Conservation (phyloP, 2,113 vertebrate species). For the Equus przewalskii region DNA sequence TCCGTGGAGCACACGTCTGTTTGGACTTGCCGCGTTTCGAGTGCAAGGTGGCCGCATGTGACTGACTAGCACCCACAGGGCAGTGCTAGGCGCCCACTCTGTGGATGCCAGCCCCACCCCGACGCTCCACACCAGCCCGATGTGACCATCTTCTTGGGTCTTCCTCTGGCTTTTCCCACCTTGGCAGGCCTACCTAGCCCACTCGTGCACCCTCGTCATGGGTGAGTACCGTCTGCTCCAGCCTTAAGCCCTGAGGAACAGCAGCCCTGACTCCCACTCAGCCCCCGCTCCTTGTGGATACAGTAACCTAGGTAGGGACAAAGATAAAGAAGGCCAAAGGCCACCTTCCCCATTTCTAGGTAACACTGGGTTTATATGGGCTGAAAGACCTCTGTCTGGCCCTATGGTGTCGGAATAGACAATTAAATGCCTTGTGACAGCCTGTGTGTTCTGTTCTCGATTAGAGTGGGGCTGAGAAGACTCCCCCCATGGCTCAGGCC, state of each 20-base stretch:
- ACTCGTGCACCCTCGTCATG: neutral
- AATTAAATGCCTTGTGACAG: neutral
- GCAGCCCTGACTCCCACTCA: neutral
- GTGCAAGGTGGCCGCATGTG: neutral
- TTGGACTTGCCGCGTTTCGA: neutral
- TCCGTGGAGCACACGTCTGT: neutral
- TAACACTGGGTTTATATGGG: neutral
- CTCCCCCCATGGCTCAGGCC: neutral
- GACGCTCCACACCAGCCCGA: neutral
- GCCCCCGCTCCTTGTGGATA: neutral
- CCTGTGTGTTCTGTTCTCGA: constrained; percentile 15
- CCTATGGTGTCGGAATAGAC: neutral
- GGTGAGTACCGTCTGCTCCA: neutral
- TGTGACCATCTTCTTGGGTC: neutral
- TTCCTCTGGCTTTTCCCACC: neutral
- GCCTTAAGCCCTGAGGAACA: neutral
- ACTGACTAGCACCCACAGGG: too few species aligned
- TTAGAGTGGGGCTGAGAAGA: constrained; percentile 4
- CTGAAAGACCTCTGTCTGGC: neutral
- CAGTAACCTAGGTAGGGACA: neutral
- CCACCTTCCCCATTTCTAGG: neutral
- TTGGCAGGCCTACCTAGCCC: neutral
- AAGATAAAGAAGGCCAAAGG: neutral
- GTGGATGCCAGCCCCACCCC: neutral
- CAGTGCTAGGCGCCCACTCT: rapidly evolving